Conservation (phyloP, 2,797 vertebrate genomes). For the Platalea minor region DNA sequence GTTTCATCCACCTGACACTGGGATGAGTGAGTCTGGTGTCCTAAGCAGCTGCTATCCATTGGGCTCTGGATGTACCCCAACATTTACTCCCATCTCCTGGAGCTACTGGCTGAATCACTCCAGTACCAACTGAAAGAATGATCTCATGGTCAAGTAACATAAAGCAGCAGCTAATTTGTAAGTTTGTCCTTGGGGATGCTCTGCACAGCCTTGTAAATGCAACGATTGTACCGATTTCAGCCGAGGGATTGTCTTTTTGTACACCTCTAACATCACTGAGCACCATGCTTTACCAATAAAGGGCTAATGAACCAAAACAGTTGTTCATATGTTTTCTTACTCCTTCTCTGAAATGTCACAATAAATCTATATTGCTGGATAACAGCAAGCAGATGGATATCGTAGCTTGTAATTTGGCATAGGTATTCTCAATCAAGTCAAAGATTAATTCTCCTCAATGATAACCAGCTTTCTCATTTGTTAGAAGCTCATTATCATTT, state of each 20-base stretch:
- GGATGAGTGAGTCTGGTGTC: neutral
- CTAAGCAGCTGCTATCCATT: neutral
- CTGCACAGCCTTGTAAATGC: neutral
- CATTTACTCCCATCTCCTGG: neutral
- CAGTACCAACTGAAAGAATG: neutral
- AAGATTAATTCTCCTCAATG: slow-evolving; percentile 26
- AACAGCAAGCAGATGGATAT: slow-evolving; percentile 56
- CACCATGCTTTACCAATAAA: slow-evolving; percentile 27
- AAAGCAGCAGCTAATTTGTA: neutral
- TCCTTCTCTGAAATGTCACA: slow-evolving; percentile 23
- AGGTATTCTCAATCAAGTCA: slow-evolving; percentile 42
- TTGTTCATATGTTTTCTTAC: slow-evolving; percentile 45
- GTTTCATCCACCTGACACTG: neutral
- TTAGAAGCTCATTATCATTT: neutral
- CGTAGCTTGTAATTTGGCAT: slow-evolving; percentile 19
- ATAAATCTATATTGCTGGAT: slow-evolving; percentile 41
- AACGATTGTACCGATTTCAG: neutral
- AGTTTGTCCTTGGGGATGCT: slow-evolving; percentile 13
- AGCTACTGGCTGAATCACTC: neutral
- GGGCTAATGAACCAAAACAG: slow-evolving; percentile 49
- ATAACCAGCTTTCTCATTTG: slow-evolving; percentile 8
- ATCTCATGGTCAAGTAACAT: neutral
- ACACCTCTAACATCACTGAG: neutral
- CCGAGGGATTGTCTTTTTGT: neutral
- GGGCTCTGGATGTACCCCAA: neutral